Evolutionary conservation across 2,113 vertebrate species (phyloP).

Genomic region (Ondatra zibethicus): DNA sequence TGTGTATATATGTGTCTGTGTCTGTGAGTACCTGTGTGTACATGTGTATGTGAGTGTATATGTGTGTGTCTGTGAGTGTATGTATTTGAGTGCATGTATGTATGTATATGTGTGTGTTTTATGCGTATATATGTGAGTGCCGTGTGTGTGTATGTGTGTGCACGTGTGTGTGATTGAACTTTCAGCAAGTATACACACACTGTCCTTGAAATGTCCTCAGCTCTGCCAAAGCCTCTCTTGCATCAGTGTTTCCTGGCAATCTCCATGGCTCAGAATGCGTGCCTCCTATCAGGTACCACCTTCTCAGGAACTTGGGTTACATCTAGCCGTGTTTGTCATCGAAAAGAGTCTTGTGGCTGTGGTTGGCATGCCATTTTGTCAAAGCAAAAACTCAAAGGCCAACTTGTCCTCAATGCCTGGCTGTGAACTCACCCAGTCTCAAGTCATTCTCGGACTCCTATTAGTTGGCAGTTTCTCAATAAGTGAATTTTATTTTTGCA

Average conservation of each 20-base stretch:
- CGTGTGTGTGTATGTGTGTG: background rate
- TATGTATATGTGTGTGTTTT: background rate
- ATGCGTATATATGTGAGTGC: background rate
- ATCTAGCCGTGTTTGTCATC: background rate
- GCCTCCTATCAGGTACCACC: too few relatives aligned
- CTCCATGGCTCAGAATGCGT: rapidly evolving
- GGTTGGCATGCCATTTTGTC: rapidly evolving
- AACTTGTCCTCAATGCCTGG: background rate
- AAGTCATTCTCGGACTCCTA: background rate
- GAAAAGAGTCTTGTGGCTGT: background rate
- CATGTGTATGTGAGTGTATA: background rate
- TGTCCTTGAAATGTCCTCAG: too few relatives aligned
- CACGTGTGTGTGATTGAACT: background rate
- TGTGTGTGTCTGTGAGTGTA: background rate
- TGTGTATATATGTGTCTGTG: background rate
- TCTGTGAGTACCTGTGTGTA: too few relatives aligned
- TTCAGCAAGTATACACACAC: background rate
- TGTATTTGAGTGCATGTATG: background rate
- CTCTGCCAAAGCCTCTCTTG: background rate
- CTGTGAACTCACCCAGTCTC: background rate
- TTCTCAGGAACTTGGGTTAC: background rate
- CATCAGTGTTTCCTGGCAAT: too few relatives aligned
- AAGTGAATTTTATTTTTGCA: background rate
- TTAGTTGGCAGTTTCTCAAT: background rate
- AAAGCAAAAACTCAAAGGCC: background rate